Evolutionary conservation across 2,888 invertebrate genomes (phyloP).

Genomic region (Sepiola atlantica): DNA sequence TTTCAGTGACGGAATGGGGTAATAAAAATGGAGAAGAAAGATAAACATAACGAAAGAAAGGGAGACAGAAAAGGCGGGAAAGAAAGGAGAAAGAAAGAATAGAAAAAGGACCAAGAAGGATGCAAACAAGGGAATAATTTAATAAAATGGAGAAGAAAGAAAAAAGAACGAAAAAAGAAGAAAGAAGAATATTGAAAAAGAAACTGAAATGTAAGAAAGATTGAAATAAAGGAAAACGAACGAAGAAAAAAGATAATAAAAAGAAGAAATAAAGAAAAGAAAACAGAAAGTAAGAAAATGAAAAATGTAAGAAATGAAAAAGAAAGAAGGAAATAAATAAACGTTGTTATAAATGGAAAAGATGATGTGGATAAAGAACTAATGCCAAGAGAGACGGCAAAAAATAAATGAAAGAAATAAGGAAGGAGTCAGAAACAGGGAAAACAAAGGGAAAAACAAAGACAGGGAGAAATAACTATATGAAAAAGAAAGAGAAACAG

Average conservation of each 20-base stretch:
- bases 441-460: neutral
- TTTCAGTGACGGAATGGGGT: neutral
- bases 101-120: neutral
- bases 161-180: neutral
- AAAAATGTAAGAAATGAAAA: neutral
- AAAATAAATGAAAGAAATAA: neutral
- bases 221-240: neutral
- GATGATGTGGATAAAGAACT: too few relatives aligned
- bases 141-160: neutral
- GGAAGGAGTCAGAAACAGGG: neutral
- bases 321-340: neutral
- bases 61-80: too few relatives aligned
- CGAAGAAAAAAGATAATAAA: fast-evolving
- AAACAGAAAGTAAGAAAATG: neutral
- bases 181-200: neutral
- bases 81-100: neutral
- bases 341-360: neutral
- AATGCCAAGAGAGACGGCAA: neutral
- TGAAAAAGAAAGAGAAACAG: neutral
- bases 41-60: too few relatives aligned
- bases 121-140: too few relatives aligned
- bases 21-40: neutral
- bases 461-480: neutral
- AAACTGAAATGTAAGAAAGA: neutral
- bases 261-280: fast-evolving